A percentile compares a stretch with the other conserved stretches of the same genome.
phyloP scores from a whole-genome alignment of 2,113 vertebrate genomes.

The Petrocephalus microphthalmus region DNA sequence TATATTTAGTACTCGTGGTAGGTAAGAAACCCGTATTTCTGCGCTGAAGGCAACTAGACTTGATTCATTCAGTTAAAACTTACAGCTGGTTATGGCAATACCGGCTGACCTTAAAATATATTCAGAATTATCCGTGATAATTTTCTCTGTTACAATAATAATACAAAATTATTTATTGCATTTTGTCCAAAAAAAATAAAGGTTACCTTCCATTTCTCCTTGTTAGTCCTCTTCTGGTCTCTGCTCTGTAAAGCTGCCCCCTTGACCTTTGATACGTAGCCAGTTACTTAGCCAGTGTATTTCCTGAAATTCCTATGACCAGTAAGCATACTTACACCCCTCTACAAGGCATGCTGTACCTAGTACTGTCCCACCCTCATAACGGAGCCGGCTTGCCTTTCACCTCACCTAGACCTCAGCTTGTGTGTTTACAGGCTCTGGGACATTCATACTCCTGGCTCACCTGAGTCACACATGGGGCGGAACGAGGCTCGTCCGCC shows the following conservation, averaged over 20 bases:
- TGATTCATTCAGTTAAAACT: background rate
- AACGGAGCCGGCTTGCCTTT: background rate
- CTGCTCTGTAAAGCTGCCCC: conserved; percentile 42
- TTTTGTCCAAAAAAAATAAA: background rate
- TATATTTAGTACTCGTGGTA: background rate
- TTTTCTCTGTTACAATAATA: background rate
- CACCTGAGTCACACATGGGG: conserved; percentile 67
- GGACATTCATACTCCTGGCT: conserved; percentile 64
- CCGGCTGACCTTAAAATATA: background rate
- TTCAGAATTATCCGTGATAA: background rate
- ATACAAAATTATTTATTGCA: background rate
- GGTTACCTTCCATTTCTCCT: conserved; percentile 26
- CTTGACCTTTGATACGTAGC: conserved; percentile 67
- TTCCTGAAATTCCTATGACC: conserved; percentile 55
- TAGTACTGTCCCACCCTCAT: background rate
- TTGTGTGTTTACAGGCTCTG: conserved; percentile 53
- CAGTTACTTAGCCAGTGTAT: conserved; percentile 56
- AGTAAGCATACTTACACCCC: conserved; percentile 15
- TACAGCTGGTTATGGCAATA: background rate
- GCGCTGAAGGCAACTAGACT: background rate
- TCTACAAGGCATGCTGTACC: background rate
- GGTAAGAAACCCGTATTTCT: background rate
- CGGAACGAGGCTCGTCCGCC: conserved; percentile 52
- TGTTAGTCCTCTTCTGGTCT: conserved; percentile 12
- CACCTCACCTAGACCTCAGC: background rate